A percentile compares a stretch with the other conserved stretches of the same genome.
These are phyloP conservation scores for Oligia fasciuncula DNA, from an alignment of 2,888 invertebrate species.

Conservation along the genomic window DNA sequence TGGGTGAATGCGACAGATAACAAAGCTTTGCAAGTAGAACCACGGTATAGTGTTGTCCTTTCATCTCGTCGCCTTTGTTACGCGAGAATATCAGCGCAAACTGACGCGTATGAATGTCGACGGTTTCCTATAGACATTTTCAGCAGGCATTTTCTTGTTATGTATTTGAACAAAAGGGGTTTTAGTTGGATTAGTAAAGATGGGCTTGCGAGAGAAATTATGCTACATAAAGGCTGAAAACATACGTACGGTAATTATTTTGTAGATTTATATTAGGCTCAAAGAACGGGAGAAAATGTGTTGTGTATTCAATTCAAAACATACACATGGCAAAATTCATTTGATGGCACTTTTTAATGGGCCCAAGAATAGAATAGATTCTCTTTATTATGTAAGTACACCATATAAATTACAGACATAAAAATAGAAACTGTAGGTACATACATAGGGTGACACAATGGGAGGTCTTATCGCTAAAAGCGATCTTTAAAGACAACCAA, in stretches of 20 bases:
- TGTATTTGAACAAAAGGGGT: constrained; percentile 15
- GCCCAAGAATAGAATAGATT: no score
- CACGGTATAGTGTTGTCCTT: constrained; percentile 40
- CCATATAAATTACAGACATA: no score
- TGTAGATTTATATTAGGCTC: background rate
- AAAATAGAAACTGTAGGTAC: no score
- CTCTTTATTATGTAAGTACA: no score
- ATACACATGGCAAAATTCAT: background rate
- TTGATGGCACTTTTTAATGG: background rate
- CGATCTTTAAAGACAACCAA: no score
- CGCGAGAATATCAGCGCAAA: constrained; percentile 44
- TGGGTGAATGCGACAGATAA: constrained; percentile 57
- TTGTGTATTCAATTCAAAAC: background rate
- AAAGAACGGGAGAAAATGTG: background rate
- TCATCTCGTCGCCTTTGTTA: constrained; percentile 60
- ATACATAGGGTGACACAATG: no score
- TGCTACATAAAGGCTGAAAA: background rate
- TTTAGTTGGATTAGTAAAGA: constrained; percentile 33
- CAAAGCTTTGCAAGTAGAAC: constrained; percentile 53
- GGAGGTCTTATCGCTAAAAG: no score
- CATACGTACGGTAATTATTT: background rate
- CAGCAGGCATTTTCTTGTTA: constrained; percentile 35
- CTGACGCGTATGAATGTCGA: constrained; percentile 38
- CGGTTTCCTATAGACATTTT: constrained; percentile 37
- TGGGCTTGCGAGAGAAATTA: background rate